phyloP scores from a whole-genome alignment of 2,888 invertebrate species.

The Carabus problematicus region DNA sequence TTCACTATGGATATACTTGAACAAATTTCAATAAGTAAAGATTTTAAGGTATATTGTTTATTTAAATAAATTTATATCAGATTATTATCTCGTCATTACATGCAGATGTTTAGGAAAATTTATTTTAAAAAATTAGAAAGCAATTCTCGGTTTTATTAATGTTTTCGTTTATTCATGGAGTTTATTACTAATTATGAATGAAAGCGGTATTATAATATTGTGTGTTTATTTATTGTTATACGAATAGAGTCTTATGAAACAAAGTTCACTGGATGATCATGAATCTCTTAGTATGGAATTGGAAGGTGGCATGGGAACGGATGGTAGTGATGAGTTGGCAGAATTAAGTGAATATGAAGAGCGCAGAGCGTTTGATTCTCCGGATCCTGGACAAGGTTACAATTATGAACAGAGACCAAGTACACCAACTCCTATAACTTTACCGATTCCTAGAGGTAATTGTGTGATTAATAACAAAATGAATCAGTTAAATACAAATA shows the following conservation, averaged over 20 bases:
- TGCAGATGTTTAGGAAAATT: too few relatives aligned
- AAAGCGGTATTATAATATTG: background rate
- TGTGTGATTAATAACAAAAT: background rate
- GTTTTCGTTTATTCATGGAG: too few relatives aligned
- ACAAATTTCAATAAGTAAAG: too few relatives aligned
- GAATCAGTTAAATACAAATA: background rate
- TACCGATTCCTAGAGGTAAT: constrained; percentile 48
- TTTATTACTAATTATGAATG: too few relatives aligned
- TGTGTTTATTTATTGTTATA: constrained; percentile 7
- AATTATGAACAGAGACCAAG: constrained; percentile 54
- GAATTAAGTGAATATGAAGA: constrained; percentile 65
- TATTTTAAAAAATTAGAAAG: too few relatives aligned
- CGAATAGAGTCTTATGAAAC: constrained; percentile 82
- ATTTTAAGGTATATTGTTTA: too few relatives aligned
- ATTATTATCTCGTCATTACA: too few relatives aligned
- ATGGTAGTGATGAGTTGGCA: constrained; percentile 65
- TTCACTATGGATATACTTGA: too few relatives aligned
- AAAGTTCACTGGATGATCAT: constrained; percentile 87
- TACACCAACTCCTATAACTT: constrained; percentile 53
- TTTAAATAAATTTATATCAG: too few relatives aligned
- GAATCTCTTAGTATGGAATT: constrained; percentile 76
- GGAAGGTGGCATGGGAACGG: constrained; percentile 68
- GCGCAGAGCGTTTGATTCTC: constrained; percentile 58
- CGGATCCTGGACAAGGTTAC: constrained; percentile 51
- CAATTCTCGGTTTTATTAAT: background rate